A percentile compares a stretch with the other conserved stretches of the same genome.
phyloP scores from a whole-genome alignment of 2,888 invertebrate genomes.

The Scaptomyza flava region DNA sequence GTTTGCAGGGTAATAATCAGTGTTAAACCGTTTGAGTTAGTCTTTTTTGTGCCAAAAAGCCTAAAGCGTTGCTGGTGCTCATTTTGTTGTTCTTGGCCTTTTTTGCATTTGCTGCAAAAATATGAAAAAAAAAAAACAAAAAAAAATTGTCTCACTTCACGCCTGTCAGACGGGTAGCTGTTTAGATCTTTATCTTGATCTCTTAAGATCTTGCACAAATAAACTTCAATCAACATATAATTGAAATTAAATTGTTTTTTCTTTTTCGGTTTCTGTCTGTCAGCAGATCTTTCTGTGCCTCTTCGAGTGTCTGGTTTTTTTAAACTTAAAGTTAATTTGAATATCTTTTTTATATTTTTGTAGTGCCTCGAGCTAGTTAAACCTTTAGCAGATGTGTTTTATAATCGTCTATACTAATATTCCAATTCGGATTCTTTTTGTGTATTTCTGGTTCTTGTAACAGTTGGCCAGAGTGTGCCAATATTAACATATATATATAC shows the following conservation, averaged over 20 bases:
- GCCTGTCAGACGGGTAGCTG: constrained; percentile 54
- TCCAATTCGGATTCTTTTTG: constrained; percentile 8
- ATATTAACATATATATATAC: constrained; percentile 22
- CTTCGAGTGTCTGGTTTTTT: constrained; percentile 4
- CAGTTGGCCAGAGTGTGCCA: constrained; percentile 32
- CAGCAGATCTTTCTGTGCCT: constrained; percentile 2
- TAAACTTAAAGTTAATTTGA: constrained; percentile 15
- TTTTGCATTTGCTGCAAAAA: constrained; percentile 25
- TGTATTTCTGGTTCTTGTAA: constrained; percentile 12
- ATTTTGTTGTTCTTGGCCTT: constrained; percentile 13
- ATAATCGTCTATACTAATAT: constrained; percentile 8
- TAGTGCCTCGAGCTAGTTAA: constrained; percentile 13
- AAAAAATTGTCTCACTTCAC: constrained; percentile 56
- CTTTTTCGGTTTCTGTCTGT: constrained; percentile 22
- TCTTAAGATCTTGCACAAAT: constrained; percentile 41
- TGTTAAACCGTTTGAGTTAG: background rate
- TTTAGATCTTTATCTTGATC: constrained; percentile 41
- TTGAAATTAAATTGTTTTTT: constrained; percentile 54
- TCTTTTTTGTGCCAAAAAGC: constrained; percentile 21
- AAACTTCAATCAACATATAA: constrained; percentile 53
- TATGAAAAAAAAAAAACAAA: background rate
- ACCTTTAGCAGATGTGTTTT: constrained; percentile 7
- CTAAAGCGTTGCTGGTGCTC: constrained; percentile 43
- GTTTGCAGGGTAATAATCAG: background rate
- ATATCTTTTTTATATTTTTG: background rate